Base-by-base conservation (phyloP, 2,888 invertebrate species). In the Protodeltote pygarga region DNA sequence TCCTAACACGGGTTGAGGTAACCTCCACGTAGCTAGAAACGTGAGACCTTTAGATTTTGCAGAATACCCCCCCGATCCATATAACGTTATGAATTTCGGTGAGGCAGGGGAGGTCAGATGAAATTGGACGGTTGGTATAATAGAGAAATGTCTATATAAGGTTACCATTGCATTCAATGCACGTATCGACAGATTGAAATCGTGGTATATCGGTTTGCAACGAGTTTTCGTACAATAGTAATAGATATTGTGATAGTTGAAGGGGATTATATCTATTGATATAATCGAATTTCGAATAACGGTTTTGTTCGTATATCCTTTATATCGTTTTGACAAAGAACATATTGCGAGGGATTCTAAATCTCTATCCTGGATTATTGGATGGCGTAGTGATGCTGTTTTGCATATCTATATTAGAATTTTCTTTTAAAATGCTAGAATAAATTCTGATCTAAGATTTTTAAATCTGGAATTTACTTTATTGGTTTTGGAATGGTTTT, bases 151-250 rank as follows among this genome's bases (percentile, higher is more conserved):
- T 66, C 54, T 64, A 60, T 73, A 58, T 64, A 66, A 64, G 52
- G 51, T 61, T 63, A 67, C 63, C 65, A 53, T 73, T 73, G 72
- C 72, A 77, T 71, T 76, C 77, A 48, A 58, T 73, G 62, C 75
- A 73, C 73, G 74, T 73, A 71, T 73, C 70, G 55, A 41, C 38
- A 59, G 62, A 79, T 77, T 77, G 73, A 75, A 77, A 80, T 79
- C 73, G 71, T 73, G 65, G 64, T 71, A 65, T 73, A 77, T 77
- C 71, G 66, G 68, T 75, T 72, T 65, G 65, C 73, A 70, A 73
- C 65, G 69, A 66, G 69, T 68, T 69, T 65, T 44, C 55, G 40
- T 47, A 49, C 40, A 41, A 59, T 66, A 53, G 57, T 49, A 49
- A 52, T 55, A 49, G 51, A 60, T 51, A 55, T 34, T 24, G 58